Percentiles rank a stretch among this genome's conserved stretches.
phyloP scores from a whole-genome alignment of 1,140 invertebrate species.

The Macrosteles quadrilineatus region DNA sequence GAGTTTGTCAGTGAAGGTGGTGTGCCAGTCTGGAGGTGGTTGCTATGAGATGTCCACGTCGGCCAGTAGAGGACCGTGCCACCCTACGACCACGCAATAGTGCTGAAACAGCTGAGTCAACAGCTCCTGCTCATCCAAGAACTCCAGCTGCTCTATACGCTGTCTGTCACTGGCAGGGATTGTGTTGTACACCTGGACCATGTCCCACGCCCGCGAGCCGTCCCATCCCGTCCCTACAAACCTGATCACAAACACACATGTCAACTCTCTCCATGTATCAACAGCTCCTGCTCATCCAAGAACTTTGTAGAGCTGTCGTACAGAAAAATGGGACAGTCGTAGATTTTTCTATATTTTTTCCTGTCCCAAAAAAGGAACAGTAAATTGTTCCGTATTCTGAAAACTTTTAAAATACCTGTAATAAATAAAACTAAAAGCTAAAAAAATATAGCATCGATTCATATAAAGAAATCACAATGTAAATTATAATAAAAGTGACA shows the following conservation, averaged over 20 bases:
- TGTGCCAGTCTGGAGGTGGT: neutral
- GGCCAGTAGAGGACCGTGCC: conserved; percentile 60
- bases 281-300: too few relatives aligned
- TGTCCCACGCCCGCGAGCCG: conserved; percentile 81
- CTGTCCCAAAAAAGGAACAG: too few relatives aligned
- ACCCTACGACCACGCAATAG: conserved; percentile 86
- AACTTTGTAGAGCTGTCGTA: too few relatives aligned
- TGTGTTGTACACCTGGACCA: conserved; percentile 84
- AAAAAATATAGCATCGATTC: too few relatives aligned
- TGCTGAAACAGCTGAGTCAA: conserved; percentile 73
- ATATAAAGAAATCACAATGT: too few relatives aligned
- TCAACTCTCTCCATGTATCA: too few relatives aligned
- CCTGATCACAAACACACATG: too few relatives aligned
- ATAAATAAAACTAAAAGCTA: neutral
- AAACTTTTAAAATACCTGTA: neutral
- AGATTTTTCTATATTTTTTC: too few relatives aligned
- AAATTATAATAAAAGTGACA: too few relatives aligned
- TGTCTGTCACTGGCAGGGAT: conserved; percentile 74
- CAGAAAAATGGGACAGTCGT: too few relatives aligned
- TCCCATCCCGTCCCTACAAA: conserved; percentile 76
- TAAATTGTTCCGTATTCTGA: too few relatives aligned
- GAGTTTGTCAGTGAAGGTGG: too few relatives aligned
- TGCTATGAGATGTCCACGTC: conserved; percentile 40
- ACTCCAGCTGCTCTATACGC: conserved; percentile 85
- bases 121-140: conserved; percentile 78